Base-by-base conservation (phyloP, 2,113 vertebrate species). In the Paedocypris sp. region DNA sequence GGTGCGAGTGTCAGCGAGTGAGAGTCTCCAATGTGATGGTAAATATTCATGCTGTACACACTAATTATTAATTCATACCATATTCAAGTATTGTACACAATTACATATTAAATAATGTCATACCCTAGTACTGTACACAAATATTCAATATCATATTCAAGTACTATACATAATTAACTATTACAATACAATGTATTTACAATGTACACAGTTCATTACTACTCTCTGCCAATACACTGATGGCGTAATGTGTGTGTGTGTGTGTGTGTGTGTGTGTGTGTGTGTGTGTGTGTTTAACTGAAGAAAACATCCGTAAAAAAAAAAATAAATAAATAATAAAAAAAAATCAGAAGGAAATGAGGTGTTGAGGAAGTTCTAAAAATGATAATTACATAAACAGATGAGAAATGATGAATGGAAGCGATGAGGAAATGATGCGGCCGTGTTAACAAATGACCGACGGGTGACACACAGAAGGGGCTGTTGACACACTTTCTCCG, bases 401-500 rank as follows among this genome's bases (percentile, higher is more conserved):
- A 31, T 58, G 42, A 10, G 39, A 58, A 58, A 43, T 58, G 54
- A 31, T 29, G 26, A 64, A 53, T 41, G 62, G 26, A 20, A 53
- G 61, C 12, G 49, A 54, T 35, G 49, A 22, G 10, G 45, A 38
- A 26, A 52, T 22, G 22, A 64, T 50, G 20, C 20, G 16, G 18
- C 52, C 35, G 26, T 39, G 25, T 15, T 53, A 57, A 20, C 45
- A 38, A 47, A 25, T 35, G 28, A 36, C 35, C 36, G 45, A 26
- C 45, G 10, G 10, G 31, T 43, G 38, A 43, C 16, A 58, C 39
- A 58, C 54, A 31, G 22, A 54, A 41, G 51, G 33, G 51, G 51
- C 13, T 26, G 22, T 18, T 54, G 51, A 22, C 35, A 39, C 43
- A 31, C 53, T 29, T 31, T 29, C 26, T 57, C 38, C 6, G 20